phyloP scores from a whole-genome alignment of 2,888 invertebrate genomes.

The Euproctis similis region DNA sequence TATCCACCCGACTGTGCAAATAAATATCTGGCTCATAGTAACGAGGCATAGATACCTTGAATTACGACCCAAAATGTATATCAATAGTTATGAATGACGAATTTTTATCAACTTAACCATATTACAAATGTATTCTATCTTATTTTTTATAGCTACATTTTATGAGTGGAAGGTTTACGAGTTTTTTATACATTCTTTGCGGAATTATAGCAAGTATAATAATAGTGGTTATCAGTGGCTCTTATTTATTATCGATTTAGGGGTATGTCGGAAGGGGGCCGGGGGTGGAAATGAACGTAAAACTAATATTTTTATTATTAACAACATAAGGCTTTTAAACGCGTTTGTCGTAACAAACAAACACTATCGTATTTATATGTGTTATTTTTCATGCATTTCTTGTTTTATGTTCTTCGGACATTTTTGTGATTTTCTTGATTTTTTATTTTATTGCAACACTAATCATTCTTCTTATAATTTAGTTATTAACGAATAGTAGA shows the following conservation, averaged over 20 bases:
- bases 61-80: conserved; percentile 14
- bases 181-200: conserved; percentile 36
- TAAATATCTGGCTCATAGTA: too few species aligned
- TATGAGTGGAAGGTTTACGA: conserved; percentile 32
- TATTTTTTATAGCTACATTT: conserved; percentile 7
- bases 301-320: conserved; percentile 21
- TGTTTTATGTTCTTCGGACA: too few species aligned
- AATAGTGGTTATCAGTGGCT: conserved; percentile 26
- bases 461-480: too few species aligned
- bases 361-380: too few species aligned
- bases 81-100: conserved; percentile 17
- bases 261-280: conserved; percentile 10
- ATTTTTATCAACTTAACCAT: conserved; percentile 22
- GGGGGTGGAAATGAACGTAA: too few species aligned
- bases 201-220: conserved; percentile 23
- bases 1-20: too few species aligned
- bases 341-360: conserved; percentile 7
- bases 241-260: conserved; percentile 24
- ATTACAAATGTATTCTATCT: conserved; percentile 22
- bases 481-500: too few species aligned
- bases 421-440: too few species aligned
- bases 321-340: conserved; percentile 17
- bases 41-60: background rate
- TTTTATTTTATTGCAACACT: too few species aligned
- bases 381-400: too few species aligned